phyloP scores from a whole-genome alignment of 2,888 invertebrate species.

The Sinhomidia bicolor region DNA sequence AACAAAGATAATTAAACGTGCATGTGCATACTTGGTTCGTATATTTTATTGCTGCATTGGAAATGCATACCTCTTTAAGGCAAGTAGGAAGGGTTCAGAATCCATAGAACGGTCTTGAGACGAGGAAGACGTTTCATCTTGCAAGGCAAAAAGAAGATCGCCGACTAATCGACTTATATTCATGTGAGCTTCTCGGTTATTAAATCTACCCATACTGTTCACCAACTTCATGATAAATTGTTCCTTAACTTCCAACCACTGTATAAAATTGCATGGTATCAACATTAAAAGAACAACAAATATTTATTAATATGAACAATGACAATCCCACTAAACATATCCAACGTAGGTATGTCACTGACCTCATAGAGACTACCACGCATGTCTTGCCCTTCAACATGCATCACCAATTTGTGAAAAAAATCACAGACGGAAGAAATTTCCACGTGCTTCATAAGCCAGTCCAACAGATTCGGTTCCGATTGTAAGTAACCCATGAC shows the following conservation, averaged over 20 bases:
- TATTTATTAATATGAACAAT: neutral
- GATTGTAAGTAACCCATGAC: constrained; percentile 94
- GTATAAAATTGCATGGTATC: constrained; percentile 70
- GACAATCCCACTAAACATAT: too few species aligned
- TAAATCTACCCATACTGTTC: constrained; percentile 85
- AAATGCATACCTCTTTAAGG: constrained; percentile 90
- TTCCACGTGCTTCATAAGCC: constrained; percentile 93
- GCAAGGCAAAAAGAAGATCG: constrained; percentile 89
- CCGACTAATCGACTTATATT: constrained; percentile 94
- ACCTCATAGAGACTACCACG: constrained; percentile 88
- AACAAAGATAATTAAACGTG: too few species aligned
- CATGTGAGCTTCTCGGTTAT: constrained; percentile 89
- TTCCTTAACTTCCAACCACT: constrained; percentile 94
- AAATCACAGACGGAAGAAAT: constrained; percentile 98
- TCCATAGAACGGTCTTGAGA: constrained; percentile 84
- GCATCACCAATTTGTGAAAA: constrained; percentile 91
- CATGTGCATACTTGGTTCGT: too few species aligned
- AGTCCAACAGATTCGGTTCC: constrained; percentile 92
- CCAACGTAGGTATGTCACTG: too few species aligned
- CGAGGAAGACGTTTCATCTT: constrained; percentile 83
- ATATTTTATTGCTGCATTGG: too few species aligned
- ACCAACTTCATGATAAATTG: constrained; percentile 91
- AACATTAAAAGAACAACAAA: neutral
- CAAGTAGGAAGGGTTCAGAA: constrained; percentile 88
- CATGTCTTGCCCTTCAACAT: constrained; percentile 89